Conservation (phyloP, 2,888 invertebrate genomes). For the Microctonus brassicae region DNA sequence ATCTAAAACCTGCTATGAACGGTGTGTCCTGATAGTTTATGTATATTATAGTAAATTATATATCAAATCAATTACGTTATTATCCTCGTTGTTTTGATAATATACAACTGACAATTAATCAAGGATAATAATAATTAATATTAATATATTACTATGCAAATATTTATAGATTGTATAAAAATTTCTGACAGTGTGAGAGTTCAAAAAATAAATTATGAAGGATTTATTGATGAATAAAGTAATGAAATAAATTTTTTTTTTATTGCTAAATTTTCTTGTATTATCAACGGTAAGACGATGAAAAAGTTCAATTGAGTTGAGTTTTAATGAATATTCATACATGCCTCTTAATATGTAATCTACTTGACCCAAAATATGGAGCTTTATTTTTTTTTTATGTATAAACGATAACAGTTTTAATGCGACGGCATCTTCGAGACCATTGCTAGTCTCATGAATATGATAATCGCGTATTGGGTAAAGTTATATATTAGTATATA, state of each 20-base stretch:
- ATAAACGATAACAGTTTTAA: constrained; percentile 28
- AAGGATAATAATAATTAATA: no score
- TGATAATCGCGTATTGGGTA: constrained; percentile 35
- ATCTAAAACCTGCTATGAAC: constrained; percentile 26
- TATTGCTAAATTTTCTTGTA: not conserved
- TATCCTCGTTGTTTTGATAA: not conserved
- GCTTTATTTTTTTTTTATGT: no score
- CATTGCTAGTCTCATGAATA: constrained; percentile 39
- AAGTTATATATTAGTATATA: not conserved
- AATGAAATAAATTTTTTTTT: not conserved
- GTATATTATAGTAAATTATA: constrained; percentile 22
- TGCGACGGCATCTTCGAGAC: constrained; percentile 17
- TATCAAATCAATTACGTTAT: constrained; percentile 32
- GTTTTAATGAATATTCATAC: constrained; percentile 31
- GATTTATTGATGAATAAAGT: not conserved
- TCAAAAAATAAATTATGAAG: not conserved
- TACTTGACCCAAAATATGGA: constrained; percentile 6
- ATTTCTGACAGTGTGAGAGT: no score
- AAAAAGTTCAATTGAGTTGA: not conserved
- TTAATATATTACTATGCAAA: not conserved
- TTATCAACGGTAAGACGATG: not conserved
- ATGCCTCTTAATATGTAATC: constrained; percentile 15
- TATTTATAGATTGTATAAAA: not conserved
- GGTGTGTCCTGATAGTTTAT: constrained; percentile 8
- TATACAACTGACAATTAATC: not conserved